Base-by-base conservation (phyloP, 1,140 invertebrate species). In the Spodoptera litura region DNA sequence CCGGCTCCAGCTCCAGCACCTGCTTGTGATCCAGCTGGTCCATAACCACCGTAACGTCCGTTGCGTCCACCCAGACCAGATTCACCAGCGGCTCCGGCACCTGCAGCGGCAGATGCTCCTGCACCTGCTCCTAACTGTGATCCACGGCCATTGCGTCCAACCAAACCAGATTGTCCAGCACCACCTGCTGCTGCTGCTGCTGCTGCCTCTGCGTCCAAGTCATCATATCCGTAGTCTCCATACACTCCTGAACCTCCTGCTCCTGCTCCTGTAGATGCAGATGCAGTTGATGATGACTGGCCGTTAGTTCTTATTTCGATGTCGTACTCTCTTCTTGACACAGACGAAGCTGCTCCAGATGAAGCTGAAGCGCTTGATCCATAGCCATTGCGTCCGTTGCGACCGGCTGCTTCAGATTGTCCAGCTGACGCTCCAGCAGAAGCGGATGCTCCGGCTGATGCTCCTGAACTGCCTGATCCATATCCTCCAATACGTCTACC, bases 381-480 rank as follows among this genome's bases (percentile, higher is more conserved):
- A 6, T 44, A 44, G 38, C 38, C 38, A 44, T 44, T 44, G 38
- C 38, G 38, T 44, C 38, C 38, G 38, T 44, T 44, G 6, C 38
- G 38, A 44, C 38, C 38, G 2, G 6, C 1, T 8, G 38, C 38
- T 44, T 6, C 38, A 44, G 5, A 44, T 44, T 44, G 38, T 44
- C 38, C 38, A 44, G 38, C 38, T 44, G 38, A 44, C 2, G 70
- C 71, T 31, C 79, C 77, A 9, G 81, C 51, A 15, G 83, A 53
- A 35, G 72, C 66, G 38, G 76, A 74, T 51, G 52, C 49, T 35
- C 44, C 31, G 31, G 31, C 31, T 31, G 31, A 31, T 31, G 31
- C 31, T 44, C 38, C 38, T 44, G 38, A 44, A 44, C 6, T 10
- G 38, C 38, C 68, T 68, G 78, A 20, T 66, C 77, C 81, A 2